Percentiles rank a stretch among this genome's conserved stretches.
phyloP scores from a whole-genome alignment of 1,140 invertebrate species.

The Drosophila pachea region DNA sequence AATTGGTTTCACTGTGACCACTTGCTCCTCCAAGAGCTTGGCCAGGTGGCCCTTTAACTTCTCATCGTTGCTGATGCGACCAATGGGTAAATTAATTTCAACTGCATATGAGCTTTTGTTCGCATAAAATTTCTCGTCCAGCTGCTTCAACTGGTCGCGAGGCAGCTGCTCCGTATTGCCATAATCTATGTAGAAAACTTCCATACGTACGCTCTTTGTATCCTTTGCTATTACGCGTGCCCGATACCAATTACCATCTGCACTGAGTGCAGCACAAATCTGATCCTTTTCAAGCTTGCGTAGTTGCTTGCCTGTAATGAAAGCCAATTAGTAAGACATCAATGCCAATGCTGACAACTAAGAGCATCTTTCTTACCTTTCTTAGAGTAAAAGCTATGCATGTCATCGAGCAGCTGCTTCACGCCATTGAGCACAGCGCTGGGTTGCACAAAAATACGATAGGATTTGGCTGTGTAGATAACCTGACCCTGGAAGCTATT shows the following conservation, averaged over 20 bases:
- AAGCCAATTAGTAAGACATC: not conserved
- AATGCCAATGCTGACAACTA: no score
- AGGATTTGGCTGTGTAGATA: conserved; percentile 56
- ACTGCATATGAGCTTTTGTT: conserved; percentile 80
- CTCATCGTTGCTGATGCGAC: conserved; percentile 45
- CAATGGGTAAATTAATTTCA: conserved; percentile 79
- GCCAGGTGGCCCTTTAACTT: conserved; percentile 43
- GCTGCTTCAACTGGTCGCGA: conserved; percentile 79
- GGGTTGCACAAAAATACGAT: conserved; percentile 83
- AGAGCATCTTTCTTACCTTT: conserved; percentile 1
- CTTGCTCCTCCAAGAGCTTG: conserved; percentile 55
- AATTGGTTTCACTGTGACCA: conserved; percentile 67
- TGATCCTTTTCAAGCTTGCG: conserved; percentile 58
- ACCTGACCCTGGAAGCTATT: conserved; percentile 58
- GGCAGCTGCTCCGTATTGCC: conserved; percentile 85
- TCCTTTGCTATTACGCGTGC: conserved; percentile 81
- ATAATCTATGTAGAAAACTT: conserved; percentile 87
- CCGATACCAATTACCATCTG: conserved; percentile 85
- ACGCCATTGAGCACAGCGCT: conserved; percentile 73
- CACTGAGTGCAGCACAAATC: conserved; percentile 82
- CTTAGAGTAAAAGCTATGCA: conserved; percentile 81
- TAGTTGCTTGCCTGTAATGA: conserved; percentile 43
- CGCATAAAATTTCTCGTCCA: conserved; percentile 81
- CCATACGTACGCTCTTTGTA: conserved; percentile 74
- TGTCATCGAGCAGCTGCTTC: conserved; percentile 79